phyloP scores from a whole-genome alignment of 2,888 invertebrate genomes.

The Frankliniella intonsa region DNA sequence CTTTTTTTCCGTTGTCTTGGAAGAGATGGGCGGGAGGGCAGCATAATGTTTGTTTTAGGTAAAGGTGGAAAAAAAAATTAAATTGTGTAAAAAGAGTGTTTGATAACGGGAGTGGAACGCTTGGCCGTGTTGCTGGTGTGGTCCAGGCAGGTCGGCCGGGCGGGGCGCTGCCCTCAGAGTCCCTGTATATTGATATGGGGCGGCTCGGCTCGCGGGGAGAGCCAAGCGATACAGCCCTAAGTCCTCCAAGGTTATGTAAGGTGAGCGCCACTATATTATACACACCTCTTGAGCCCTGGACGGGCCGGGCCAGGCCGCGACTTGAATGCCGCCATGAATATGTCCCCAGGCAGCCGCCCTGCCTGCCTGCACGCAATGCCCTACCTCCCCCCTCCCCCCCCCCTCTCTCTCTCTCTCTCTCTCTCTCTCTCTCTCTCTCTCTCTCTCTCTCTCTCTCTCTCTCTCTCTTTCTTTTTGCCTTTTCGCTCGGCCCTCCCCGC shows the following conservation, averaged over 20 bases:
- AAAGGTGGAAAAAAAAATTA: not conserved
- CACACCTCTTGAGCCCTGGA: constrained; percentile 19
- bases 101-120: no score
- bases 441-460: not conserved
- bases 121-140: no score
- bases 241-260: constrained; percentile 24
- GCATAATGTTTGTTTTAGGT: no score
- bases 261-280: constrained; percentile 23
- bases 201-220: not conserved
- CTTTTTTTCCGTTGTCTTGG: not conserved
- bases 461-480: not conserved
- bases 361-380: not conserved
- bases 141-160: not conserved
- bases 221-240: not conserved
- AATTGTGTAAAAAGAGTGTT: not conserved
- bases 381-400: no score
- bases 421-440: not conserved
- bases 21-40: not conserved
- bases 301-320: not conserved
- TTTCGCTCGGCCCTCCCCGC: not conserved
- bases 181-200: not conserved
- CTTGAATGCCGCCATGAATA: constrained; percentile 22
- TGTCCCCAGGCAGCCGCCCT: not conserved
- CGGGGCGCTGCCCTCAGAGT: no score
- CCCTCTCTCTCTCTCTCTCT: not conserved